Conservation (phyloP, 2,888 invertebrate genomes). For the Cantharis nigra region DNA sequence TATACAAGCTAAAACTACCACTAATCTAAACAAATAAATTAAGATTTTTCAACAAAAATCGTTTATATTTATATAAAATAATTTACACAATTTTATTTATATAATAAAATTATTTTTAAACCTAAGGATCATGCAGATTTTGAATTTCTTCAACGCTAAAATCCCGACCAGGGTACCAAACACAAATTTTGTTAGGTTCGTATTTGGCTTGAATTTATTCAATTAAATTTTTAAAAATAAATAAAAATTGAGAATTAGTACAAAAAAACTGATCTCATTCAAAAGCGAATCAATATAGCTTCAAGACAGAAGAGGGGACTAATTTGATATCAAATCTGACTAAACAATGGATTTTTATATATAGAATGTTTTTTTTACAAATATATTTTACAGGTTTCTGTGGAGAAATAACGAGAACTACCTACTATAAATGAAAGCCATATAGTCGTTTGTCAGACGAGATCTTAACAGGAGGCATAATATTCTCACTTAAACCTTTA, state of each 20-base stretch:
- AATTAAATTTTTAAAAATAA: neutral
- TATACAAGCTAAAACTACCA: neutral
- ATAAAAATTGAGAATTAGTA: neutral
- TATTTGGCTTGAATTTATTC: neutral
- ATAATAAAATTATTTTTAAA: neutral
- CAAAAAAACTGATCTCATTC: too few relatives aligned
- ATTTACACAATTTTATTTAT: neutral
- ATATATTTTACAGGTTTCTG: neutral
- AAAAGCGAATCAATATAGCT: too few relatives aligned
- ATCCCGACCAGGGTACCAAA: neutral
- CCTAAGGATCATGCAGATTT: neutral
- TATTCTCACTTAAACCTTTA: neutral
- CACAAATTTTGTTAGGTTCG: neutral
- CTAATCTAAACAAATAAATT: neutral
- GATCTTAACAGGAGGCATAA: neutral
- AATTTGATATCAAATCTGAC: too few relatives aligned
- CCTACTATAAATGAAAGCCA: neutral
- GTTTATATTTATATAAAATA: neutral
- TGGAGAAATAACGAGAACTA: too few relatives aligned
- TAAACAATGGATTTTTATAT: too few relatives aligned
- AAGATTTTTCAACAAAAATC: neutral
- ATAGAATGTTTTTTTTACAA: neutral
- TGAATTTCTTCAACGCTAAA: neutral
- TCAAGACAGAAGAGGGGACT: too few relatives aligned
- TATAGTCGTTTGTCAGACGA: neutral